Evolutionary conservation across 2,888 invertebrate species (phyloP).

Genomic region (Cheiracanthium punctorium): DNA sequence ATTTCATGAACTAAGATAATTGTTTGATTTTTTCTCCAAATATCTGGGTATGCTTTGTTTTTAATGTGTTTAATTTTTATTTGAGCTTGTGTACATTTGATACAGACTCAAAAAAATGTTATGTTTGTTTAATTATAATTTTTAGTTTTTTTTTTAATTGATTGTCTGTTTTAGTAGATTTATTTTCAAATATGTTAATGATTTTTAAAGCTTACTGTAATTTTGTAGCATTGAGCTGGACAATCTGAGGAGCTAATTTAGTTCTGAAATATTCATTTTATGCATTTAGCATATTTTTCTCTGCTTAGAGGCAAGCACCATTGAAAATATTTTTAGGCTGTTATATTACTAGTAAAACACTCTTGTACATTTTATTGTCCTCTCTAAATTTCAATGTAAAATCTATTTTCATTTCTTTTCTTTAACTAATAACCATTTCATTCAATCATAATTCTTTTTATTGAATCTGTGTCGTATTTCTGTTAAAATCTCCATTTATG

Average conservation of each 20-base stretch:
- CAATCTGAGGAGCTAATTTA: not conserved
- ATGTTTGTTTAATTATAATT: not conserved
- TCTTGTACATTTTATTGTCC: too few species aligned
- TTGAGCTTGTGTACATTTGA: not conserved
- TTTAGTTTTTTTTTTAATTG: not conserved
- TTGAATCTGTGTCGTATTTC: too few species aligned
- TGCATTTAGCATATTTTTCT: not conserved
- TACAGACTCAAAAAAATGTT: not conserved
- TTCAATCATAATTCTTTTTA: too few species aligned
- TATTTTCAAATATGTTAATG: not conserved
- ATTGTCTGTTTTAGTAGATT: not conserved
- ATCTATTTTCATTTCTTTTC: too few species aligned
- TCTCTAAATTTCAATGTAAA: too few species aligned
- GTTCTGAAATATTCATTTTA: not conserved
- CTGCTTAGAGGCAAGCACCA: not conserved
- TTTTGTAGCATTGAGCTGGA: not conserved
- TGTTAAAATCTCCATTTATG: too few species aligned
- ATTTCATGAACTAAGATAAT: not conserved
- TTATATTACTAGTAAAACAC: not conserved
- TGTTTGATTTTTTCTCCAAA: not conserved
- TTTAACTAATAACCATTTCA: too few species aligned
- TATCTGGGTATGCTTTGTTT: not conserved
- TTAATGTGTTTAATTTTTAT: not conserved
- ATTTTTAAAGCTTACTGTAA: too few species aligned
- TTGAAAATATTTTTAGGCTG: not conserved